Base-by-base conservation (phyloP, 2,797 vertebrate species). In the Gephyroberyx darwinii region DNA sequence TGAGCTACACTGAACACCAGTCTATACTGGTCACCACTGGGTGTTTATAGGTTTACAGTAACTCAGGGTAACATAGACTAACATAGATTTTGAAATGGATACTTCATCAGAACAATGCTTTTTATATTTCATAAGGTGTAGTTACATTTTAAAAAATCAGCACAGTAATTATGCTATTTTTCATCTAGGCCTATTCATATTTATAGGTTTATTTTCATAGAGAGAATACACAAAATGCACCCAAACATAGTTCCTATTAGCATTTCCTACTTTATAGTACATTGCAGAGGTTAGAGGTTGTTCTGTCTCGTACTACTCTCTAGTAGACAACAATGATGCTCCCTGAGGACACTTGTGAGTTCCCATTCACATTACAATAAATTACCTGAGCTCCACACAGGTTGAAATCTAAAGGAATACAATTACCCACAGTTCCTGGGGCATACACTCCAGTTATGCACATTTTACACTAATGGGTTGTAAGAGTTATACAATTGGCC, bases 341-440 rank as follows among this genome's bases (percentile, higher is more conserved):
- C 85, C 82, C 78, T 64, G 37, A 80, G 71, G 78, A 86, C 54
- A 66, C 64, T 71, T 75, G 52, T 80, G 71, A 60, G 69, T 80
- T 76, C 76, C 53, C 47, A 37, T 71, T 85, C 78, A 80, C 35
- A 43, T 83, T 79, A 85, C 62, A 83, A 64, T 77, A 65, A 66
- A 80, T 84, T 81, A 74, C 75, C 57, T 84, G 58, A 77, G 56
- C 50, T 52, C 48, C 70, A 71, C 62, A 62, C 64, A 87, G 53
- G 67, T 77, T 81, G 64, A 84, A 84, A 78, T 82, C 66, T 77
- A 69, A 83, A 85, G 70, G 65, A 71, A 83, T 75, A 82, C 71
- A 85, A 86, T 87, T 86, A 87, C 64, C 71, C 64, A 26, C 72
- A 79, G 72, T 77, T 86, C 85, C 75, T 56, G 55, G 79, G 84